Base-by-base conservation (phyloP, 2,113 vertebrate genomes). In the Saguinus imperator region DNA sequence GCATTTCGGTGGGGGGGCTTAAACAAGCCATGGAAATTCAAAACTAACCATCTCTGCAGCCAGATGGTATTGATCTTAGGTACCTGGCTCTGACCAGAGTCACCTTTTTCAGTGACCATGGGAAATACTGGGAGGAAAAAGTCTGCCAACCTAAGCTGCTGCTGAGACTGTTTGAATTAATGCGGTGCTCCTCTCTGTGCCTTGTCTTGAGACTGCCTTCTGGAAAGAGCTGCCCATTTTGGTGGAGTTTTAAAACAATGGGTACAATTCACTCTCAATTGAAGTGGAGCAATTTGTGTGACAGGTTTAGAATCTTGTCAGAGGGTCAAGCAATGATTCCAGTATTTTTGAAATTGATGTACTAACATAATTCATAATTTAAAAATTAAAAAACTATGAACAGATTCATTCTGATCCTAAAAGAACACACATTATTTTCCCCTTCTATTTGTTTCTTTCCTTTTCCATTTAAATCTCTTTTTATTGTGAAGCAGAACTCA, bases 1-100 rank as follows among this genome's bases (percentile, higher is more conserved):
- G 20, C 35, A 45, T 79, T 52, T 50, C 83, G 92, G 58, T n/a
- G n/a, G n/a, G 88, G 52, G 76, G n/a, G 37, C 58, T 97, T 96
- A 37, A 64, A 14, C 58, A 91, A 96, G 77, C 72, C 73, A 70
- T 96, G 64, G 81, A 94, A 17, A 83, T 58, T 87, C 40, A 82
- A 95, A 98, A n/a, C 57, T n/a, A n/a, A n/a, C n/a, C 79, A 0
- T 88, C 29, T 96, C 84, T 68, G 45, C n/a, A 75, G 76, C 43
- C 89, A 97, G 85, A 79, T 95, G 91, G 81, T 90, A 8, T 86
- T 97, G 97, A 96, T 96, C 77, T 43, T 96, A 72, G 11, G 48
- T 90, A 94, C n/a, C n/a, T 1, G 32, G 64, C 20, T 77, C 64
- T 90, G 57, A 48, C 10, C 52, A 90, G 17, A 91, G 83, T 57